Evolutionary conservation across 2,888 invertebrate genomes (phyloP).

Genomic region (Dryadula phaetusa): DNA sequence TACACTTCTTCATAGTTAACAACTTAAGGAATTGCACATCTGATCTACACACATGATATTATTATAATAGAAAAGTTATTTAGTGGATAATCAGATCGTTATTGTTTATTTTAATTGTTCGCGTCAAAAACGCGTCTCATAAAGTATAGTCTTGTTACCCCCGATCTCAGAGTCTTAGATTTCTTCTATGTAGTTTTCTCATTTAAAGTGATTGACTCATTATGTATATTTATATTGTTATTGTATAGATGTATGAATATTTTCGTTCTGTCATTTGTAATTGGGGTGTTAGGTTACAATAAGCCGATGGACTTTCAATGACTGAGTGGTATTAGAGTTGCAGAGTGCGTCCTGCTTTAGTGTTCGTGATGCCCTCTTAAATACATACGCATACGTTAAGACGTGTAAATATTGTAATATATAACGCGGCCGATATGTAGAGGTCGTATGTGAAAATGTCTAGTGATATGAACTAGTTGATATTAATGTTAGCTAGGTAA

Average conservation of each 20-base stretch:
- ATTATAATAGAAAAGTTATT: slow-evolving; percentile 34
- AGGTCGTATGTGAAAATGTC: slow-evolving; percentile 81
- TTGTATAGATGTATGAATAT: slow-evolving; percentile 74
- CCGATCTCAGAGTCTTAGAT: slow-evolving; percentile 75
- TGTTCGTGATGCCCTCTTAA: slow-evolving; percentile 65
- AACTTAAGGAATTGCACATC: slow-evolving; percentile 34
- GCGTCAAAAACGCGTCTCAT: slow-evolving; percentile 33
- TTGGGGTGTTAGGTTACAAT: slow-evolving; percentile 75
- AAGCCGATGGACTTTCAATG: slow-evolving; percentile 83
- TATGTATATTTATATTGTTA: slow-evolving; percentile 77
- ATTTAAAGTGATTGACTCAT: slow-evolving; percentile 74
- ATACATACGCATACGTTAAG: slow-evolving; percentile 72
- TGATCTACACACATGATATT: slow-evolving; percentile 27
- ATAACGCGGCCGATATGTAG: slow-evolving; percentile 77
- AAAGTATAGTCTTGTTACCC: slow-evolving; percentile 63
- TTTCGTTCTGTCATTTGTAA: slow-evolving; percentile 75
- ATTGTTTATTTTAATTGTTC: slow-evolving; percentile 33
- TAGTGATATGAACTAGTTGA: slow-evolving; percentile 81
- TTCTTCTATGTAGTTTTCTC: slow-evolving; percentile 77
- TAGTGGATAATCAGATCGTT: slow-evolving; percentile 30
- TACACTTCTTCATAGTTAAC: slow-evolving; percentile 11
- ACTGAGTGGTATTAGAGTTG: slow-evolving; percentile 68
- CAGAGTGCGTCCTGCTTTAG: slow-evolving; percentile 73
- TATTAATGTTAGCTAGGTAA: slow-evolving; percentile 82
- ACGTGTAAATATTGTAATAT: slow-evolving; percentile 83